phyloP scores from a whole-genome alignment of 2,113 vertebrate genomes.

The Erpornis zantholeuca region DNA sequence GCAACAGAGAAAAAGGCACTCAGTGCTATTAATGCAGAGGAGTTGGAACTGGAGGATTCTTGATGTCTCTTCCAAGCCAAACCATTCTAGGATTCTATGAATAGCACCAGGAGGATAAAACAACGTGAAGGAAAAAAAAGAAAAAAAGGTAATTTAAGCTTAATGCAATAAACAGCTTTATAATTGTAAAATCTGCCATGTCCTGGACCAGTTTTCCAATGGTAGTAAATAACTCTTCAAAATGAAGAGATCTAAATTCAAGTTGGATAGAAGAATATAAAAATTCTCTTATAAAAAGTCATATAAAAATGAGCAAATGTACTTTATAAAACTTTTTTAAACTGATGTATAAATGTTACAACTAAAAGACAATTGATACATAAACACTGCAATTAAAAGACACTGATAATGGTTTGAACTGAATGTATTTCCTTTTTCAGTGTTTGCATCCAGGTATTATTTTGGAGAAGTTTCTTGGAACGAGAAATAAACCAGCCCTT shows the following conservation, averaged over 20 bases:
- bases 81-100: neutral
- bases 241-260: neutral
- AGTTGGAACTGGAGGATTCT: neutral
- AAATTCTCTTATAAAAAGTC: neutral
- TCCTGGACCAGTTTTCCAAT: neutral
- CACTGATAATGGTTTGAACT: neutral
- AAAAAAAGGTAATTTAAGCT: neutral
- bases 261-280: neutral
- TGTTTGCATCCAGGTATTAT: neutral
- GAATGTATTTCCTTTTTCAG: neutral
- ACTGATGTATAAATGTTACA: neutral
- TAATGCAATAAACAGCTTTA: neutral
- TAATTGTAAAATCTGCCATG: neutral
- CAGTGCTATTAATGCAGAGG: neutral
- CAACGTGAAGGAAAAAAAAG: neutral
- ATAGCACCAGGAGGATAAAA: neutral
- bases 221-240: neutral
- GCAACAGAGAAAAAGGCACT: neutral
- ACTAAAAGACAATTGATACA: accelerated
- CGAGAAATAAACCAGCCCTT: neutral
- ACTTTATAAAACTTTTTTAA: too few relatives aligned
- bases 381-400: neutral
- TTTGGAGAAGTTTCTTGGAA: neutral
- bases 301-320: neutral
- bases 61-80: neutral